Evolutionary conservation across 2,113 vertebrate species (phyloP).

Genomic region (Clupea harengus): DNA sequence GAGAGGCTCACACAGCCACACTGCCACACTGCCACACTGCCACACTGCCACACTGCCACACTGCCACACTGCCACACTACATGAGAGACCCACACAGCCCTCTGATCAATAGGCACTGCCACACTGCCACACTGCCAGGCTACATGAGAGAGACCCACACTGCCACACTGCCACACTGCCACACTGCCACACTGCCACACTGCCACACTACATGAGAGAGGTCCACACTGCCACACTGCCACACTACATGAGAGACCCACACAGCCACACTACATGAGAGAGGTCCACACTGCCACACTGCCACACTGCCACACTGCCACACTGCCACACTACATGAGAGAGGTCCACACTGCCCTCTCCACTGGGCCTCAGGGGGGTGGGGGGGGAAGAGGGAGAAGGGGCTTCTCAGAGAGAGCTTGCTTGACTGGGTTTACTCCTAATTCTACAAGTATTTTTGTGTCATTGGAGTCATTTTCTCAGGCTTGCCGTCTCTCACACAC

Average conservation of each 20-base stretch:
- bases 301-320: slow-evolving; percentile 30
- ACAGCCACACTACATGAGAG: slow-evolving; percentile 18
- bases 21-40: slow-evolving; percentile 37
- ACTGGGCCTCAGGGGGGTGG: neutral
- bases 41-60: slow-evolving; percentile 20
- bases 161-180: too few relatives aligned
- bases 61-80: slow-evolving; percentile 31
- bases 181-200: slow-evolving; percentile 34
- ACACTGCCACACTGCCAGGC: too few relatives aligned
- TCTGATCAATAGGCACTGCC: too few relatives aligned
- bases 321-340: slow-evolving; percentile 18
- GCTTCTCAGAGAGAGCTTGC: neutral
- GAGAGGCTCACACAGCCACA: too few relatives aligned
- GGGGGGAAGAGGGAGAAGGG: too few relatives aligned
- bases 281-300: too few relatives aligned
- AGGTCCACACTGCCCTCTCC: too few relatives aligned
- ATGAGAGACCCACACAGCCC: neutral
- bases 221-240: slow-evolving; percentile 30
- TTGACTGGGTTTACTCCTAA: neutral
- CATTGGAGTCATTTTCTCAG: too few relatives aligned
- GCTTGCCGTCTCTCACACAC: too few relatives aligned
- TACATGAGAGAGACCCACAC: too few relatives aligned
- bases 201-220: slow-evolving; percentile 15
- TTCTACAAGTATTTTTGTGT: neutral
- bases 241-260: too few relatives aligned